Conservation (phyloP, 2,797 vertebrate species). For the Malurus leucopterus region DNA sequence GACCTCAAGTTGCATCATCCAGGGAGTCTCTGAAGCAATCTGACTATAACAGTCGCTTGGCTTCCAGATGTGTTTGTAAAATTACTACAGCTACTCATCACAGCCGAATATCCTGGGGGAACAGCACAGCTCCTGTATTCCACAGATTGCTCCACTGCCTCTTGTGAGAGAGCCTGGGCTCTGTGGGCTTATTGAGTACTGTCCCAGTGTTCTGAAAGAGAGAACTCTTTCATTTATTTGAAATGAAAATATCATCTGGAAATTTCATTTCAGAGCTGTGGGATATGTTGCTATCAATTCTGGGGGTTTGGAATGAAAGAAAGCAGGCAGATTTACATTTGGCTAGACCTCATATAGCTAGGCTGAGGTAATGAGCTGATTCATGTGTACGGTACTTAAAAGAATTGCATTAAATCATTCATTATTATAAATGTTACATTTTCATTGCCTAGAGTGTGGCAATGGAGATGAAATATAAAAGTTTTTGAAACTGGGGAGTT, state of each 20-base stretch:
- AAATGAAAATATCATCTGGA: neutral
- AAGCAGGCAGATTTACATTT: slow-evolving; percentile 1
- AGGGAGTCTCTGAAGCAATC: neutral
- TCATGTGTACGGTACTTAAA: neutral
- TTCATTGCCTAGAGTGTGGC: neutral
- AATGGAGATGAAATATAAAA: neutral
- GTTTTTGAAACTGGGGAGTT: neutral
- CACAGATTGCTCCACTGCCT: neutral
- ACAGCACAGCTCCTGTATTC: neutral
- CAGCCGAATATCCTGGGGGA: neutral
- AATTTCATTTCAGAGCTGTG: neutral
- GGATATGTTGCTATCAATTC: neutral
- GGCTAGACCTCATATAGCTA: neutral
- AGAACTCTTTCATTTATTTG: neutral
- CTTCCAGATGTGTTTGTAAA: neutral
- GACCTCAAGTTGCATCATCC: neutral
- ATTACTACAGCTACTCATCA: neutral
- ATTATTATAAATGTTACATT: neutral
- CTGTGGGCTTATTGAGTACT: neutral
- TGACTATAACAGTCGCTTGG: neutral
- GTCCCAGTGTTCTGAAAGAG: neutral
- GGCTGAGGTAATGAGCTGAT: slow-evolving; percentile 16
- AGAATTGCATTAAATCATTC: slow-evolving; percentile 18
- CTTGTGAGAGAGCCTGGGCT: neutral
- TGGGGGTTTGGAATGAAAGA: neutral